These are phyloP conservation scores for Drosophila macrospina DNA, from an alignment of 2,888 invertebrate genomes.

Conservation along the genomic window DNA sequence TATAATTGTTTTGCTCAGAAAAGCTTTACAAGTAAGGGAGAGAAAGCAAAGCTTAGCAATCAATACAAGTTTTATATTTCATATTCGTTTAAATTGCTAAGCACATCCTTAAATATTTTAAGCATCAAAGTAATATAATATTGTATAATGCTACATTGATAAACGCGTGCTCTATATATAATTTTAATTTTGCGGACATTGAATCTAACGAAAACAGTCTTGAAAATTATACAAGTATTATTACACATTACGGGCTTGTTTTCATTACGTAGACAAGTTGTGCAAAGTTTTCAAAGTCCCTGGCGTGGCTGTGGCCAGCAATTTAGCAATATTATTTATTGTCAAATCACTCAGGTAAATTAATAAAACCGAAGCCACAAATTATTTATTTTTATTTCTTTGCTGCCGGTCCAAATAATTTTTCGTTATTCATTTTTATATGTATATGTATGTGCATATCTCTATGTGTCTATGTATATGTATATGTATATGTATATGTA, in stretches of 20 bases:
- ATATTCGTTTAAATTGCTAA: conserved; percentile 32
- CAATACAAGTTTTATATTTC: conserved; percentile 57
- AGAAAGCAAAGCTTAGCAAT: conserved; percentile 56
- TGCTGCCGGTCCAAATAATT: too few species aligned
- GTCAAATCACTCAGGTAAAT: conserved; percentile 36
- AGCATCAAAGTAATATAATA: conserved; percentile 19
- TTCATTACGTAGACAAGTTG: conserved; percentile 35
- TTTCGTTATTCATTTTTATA: background rate
- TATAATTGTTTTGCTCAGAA: conserved; percentile 27
- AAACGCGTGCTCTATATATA: background rate
- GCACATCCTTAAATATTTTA: conserved; percentile 1
- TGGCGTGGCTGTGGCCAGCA: background rate
- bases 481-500: too few species aligned
- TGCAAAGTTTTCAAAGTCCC: conserved; percentile 1
- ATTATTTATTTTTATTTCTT: background rate
- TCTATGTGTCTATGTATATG: too few species aligned
- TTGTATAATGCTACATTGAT: background rate
- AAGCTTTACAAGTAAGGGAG: conserved; percentile 48
- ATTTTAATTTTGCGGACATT: background rate
- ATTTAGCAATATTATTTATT: conserved; percentile 10
- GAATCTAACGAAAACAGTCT: background rate
- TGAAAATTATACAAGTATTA: background rate
- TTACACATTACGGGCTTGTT: conserved; percentile 13
- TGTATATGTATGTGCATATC: background rate
- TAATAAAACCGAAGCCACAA: background rate